These are phyloP conservation scores for Hylia prasina DNA, from an alignment of 2,113 vertebrate genomes.

Conservation along the genomic window DNA sequence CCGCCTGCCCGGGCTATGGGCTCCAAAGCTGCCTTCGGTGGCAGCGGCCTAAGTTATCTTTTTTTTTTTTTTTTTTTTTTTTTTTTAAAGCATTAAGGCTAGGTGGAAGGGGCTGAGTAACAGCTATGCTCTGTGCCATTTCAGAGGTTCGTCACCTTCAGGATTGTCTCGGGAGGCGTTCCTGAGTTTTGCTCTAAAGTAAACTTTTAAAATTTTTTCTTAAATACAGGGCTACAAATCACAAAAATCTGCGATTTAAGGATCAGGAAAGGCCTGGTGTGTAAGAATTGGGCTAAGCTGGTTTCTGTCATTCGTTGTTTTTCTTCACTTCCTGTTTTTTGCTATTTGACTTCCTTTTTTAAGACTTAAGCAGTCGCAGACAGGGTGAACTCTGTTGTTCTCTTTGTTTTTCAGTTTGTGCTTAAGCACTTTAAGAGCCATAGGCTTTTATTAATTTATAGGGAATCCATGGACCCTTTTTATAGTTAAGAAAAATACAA, in stretches of 20 bases:
- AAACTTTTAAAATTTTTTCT: background rate
- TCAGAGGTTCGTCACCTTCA: background rate
- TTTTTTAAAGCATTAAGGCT: fast-evolving
- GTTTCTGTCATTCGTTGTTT: background rate
- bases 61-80: background rate
- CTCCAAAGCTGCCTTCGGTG: background rate
- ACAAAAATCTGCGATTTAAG: background rate
- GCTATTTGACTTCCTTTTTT: background rate
- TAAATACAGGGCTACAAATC: background rate
- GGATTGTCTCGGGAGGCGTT: background rate
- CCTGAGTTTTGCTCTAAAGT: background rate
- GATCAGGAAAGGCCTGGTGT: background rate
- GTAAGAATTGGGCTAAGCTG: background rate
- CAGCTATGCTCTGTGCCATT: background rate
- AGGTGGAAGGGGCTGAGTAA: background rate
- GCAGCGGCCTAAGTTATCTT: background rate
- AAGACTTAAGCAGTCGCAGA: background rate
- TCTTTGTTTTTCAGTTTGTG: background rate
- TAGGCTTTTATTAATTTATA: background rate
- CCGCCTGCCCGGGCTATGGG: fast-evolving
- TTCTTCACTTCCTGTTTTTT: background rate
- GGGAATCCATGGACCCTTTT: background rate
- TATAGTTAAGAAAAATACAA: background rate
- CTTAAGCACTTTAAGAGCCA: background rate
- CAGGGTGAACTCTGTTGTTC: background rate